phyloP scores from a whole-genome alignment of 2,113 vertebrate species.

The Eptatretus burgeri region DNA sequence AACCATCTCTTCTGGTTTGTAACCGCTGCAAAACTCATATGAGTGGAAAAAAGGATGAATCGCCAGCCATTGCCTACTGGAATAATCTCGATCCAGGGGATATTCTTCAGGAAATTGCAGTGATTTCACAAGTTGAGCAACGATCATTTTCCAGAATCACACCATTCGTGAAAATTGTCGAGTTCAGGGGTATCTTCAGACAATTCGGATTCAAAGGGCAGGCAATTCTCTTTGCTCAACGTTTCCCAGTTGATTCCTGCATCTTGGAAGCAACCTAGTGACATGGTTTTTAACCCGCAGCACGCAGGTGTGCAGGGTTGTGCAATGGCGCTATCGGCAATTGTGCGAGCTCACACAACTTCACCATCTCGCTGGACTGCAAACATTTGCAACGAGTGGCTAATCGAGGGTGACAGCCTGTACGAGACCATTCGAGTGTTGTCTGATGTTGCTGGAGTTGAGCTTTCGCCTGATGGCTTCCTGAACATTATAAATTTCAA shows the following conservation, averaged over 20 bases:
- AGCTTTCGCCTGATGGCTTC: neutral
- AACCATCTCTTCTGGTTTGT: too few relatives aligned
- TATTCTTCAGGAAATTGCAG: neutral
- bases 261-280: neutral
- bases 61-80: too few relatives aligned
- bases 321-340: neutral
- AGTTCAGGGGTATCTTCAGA: neutral
- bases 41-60: too few relatives aligned
- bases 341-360: neutral
- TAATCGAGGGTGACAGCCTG: neutral
- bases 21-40: too few relatives aligned
- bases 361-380: neutral
- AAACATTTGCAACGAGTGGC: neutral
- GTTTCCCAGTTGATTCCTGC: neutral
- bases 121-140: neutral
- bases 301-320: neutral
- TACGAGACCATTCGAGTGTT: neutral
- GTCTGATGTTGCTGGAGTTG: neutral
- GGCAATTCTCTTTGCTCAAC: slow-evolving; percentile 1
- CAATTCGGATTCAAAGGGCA: neutral
- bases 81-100: neutral
- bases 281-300: neutral
- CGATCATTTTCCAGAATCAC: neutral
- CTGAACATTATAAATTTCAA: neutral
- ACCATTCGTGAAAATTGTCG: neutral